phyloP scores from a whole-genome alignment of 2,113 vertebrate genomes.

The Sapajus apella region DNA sequence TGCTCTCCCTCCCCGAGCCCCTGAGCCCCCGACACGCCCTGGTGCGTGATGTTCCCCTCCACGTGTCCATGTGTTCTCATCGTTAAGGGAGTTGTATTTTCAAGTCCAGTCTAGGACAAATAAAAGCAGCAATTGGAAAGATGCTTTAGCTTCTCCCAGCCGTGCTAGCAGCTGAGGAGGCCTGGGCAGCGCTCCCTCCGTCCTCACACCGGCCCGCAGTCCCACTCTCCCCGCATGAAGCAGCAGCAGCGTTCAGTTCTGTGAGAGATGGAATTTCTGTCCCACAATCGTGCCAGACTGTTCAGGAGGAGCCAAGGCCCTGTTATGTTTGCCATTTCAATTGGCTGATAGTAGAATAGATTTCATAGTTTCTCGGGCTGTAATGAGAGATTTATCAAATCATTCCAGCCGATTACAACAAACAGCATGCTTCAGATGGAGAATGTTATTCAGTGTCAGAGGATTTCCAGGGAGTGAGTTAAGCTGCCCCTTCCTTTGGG shows the following conservation, averaged over 20 bases:
- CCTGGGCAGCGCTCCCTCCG: accelerated
- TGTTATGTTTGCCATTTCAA: neutral
- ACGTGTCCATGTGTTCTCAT: no score
- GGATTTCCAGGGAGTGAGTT: neutral
- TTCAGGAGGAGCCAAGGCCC: accelerated
- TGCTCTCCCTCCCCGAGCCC: no score
- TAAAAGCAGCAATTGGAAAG: neutral
- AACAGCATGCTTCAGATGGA: accelerated
- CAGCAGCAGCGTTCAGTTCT: accelerated
- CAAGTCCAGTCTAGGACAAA: neutral
- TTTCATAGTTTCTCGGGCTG: neutral
- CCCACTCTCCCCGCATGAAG: accelerated
- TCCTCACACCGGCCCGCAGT: accelerated
- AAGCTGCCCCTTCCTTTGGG: neutral
- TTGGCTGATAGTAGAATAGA: neutral
- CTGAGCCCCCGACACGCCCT: no score
- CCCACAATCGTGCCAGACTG: accelerated
- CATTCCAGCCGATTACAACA: neutral
- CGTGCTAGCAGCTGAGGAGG: accelerated
- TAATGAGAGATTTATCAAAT: neutral
- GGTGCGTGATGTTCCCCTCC: no score
- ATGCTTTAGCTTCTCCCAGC: accelerated
- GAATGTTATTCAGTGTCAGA: accelerated
- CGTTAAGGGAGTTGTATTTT: neutral
- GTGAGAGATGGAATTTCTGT: accelerated